Evolutionary conservation across 92 coral and sea anemone species (phyloP), one percentile per base, ranked within the genome.

Genomic region (Anthopleura xanthogrammica): DNA sequence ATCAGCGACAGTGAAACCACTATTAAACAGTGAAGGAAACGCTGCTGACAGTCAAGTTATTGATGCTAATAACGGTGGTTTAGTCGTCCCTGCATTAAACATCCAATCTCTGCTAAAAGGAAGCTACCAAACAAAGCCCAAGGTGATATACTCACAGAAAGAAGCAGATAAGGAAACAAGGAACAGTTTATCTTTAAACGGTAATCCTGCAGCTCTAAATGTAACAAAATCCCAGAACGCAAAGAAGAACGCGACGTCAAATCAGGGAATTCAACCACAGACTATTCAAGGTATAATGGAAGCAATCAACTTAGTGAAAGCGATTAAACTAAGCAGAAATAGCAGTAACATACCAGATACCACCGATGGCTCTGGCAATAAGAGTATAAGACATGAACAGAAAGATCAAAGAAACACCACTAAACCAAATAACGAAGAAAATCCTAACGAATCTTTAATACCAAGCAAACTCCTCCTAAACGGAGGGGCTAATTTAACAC

Each of bases 211-310:
- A 16, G 36, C 3, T 20, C 80, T n/a, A 46, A 50, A 77, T 19
- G 58, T 12, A n/a, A 77, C 64, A 77, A 77, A 77, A 52, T n/a
- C 60, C 11, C 60, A 52, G 64, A 46, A 24, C 3, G 20, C 19
- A 19, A 52, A 22, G 40, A 20, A 22, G 64, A 43, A 23, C 60
- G n/a, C 4, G 52, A 77, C n/a, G 77, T 17, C 19, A 81, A 81
- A 14, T 46, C 57, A 46, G 71, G n/a, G 3, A 68, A 22, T 2
- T 23, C 41, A 17, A n/a, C 16, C 14, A 16, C 84, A 40, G 71
- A 81, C 77, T 12, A 12, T 81, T 12, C 75, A 81, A 70, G 84
- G 84, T 5, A 68, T 81, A 16, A 48, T 81, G 77, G 84, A 81
- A 24, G 65, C 84, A 29, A 19, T 81, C 48, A 81, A 50, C n/a